Percentiles rank a stretch among this genome's conserved stretches.
These are phyloP conservation scores for Frieseomelitta varia DNA, from an alignment of 1,140 invertebrate species.

Conservation along the genomic window DNA sequence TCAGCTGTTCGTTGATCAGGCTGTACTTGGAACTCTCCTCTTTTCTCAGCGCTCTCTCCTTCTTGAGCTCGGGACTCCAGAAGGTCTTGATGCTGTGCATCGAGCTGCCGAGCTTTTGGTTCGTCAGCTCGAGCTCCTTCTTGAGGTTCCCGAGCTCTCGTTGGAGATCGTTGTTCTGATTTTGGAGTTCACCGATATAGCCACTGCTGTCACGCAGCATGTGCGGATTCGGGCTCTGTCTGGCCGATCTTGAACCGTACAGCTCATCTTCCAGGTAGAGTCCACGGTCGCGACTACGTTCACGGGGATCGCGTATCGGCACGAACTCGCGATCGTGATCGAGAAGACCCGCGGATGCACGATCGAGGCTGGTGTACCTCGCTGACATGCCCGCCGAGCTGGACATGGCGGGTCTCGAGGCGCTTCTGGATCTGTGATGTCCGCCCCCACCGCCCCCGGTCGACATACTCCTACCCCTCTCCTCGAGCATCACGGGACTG, in stretches of 20 bases:
- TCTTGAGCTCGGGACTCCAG: slow-evolving; percentile 99
- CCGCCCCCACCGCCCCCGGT: slow-evolving; percentile 84
- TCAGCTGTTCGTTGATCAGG: slow-evolving; percentile 98
- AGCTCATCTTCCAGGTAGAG: slow-evolving; percentile 89
- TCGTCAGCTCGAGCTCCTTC: slow-evolving; percentile 97
- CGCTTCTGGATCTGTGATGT: slow-evolving; percentile 85
- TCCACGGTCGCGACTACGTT: slow-evolving; percentile 85
- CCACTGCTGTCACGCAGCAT: slow-evolving; percentile 80
- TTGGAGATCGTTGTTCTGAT: slow-evolving; percentile 97
- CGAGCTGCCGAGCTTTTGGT: slow-evolving; percentile 98
- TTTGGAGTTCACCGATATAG: slow-evolving; percentile 96
- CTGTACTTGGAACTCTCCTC: slow-evolving; percentile 99
- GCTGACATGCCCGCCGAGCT: slow-evolving; percentile 83
- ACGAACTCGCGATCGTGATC: slow-evolving; percentile 90
- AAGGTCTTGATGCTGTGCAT: slow-evolving; percentile 99
- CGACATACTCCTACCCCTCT: slow-evolving; percentile 84
- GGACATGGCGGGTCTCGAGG: slow-evolving; percentile 83
- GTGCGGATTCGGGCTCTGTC: slow-evolving; percentile 88
- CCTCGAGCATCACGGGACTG: slow-evolving; percentile 86
- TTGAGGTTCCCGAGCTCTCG: slow-evolving; percentile 98
- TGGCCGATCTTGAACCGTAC: slow-evolving; percentile 87
- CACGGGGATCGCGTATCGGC: slow-evolving; percentile 88
- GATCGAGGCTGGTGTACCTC: slow-evolving; percentile 90
- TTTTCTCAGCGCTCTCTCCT: slow-evolving; percentile 96
- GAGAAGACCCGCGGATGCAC: slow-evolving; percentile 84